Evolutionary conservation across 2,888 invertebrate species (phyloP).

Genomic region (Xylota sylvarum): DNA sequence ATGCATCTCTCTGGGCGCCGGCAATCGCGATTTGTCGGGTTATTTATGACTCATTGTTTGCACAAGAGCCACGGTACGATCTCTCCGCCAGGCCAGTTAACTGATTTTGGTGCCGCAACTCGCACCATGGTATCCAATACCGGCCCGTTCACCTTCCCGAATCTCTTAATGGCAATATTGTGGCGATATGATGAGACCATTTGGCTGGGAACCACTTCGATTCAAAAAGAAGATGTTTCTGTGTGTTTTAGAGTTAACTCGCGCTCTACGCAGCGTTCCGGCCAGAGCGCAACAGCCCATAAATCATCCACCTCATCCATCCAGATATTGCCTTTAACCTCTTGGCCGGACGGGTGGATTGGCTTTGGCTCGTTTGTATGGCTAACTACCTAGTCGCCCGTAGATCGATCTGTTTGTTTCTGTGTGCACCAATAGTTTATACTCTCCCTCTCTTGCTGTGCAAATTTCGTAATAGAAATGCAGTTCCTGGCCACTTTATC

Average conservation of each 20-base stretch:
- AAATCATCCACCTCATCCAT: constrained; percentile 76
- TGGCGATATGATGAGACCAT: constrained; percentile 73
- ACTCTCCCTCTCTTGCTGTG: constrained; percentile 33
- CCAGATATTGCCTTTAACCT: constrained; percentile 77
- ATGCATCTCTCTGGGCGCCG: constrained; percentile 75
- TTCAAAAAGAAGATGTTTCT: constrained; percentile 75
- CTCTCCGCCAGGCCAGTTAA: constrained; percentile 61
- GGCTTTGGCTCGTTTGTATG: constrained; percentile 52
- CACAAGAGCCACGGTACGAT: constrained; percentile 74
- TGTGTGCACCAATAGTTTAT: constrained; percentile 24
- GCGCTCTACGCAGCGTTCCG: constrained; percentile 59
- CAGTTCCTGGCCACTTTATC: constrained; percentile 75
- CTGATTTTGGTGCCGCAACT: constrained; percentile 76
- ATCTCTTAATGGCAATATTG: constrained; percentile 71
- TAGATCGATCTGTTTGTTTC: constrained; percentile 71
- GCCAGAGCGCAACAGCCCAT: constrained; percentile 57
- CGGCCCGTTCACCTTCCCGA: constrained; percentile 37
- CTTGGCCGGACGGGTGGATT: constrained; percentile 59
- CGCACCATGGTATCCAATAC: constrained; percentile 57
- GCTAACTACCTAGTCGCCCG: constrained; percentile 71
- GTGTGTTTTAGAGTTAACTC: constrained; percentile 58
- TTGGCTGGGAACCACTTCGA: constrained; percentile 76
- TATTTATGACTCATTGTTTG: constrained; percentile 77
- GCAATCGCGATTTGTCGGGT: constrained; percentile 76
- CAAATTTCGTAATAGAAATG: constrained; percentile 72